Evolutionary conservation across 2,888 invertebrate species (phyloP).

Genomic region (Acanthosepion pharaonis): DNA sequence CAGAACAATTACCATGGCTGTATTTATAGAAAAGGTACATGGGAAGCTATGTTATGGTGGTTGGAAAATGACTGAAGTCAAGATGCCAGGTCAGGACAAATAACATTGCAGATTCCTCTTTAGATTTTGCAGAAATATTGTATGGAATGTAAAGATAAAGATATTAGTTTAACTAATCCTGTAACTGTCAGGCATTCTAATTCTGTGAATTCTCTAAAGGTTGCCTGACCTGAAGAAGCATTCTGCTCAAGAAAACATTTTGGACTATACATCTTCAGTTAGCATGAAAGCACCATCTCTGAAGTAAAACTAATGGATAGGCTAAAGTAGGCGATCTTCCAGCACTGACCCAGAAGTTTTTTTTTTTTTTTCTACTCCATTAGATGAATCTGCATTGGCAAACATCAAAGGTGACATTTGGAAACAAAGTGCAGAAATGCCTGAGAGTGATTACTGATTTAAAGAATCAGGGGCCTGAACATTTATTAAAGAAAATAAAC

Average conservation of each 20-base stretch:
- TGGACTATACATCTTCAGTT: neutral
- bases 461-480: neutral
- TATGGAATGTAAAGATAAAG: neutral
- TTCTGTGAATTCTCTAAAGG: neutral
- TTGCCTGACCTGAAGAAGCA: neutral
- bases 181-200: neutral
- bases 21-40: no score
- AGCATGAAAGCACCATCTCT: neutral
- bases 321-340: neutral
- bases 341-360: neutral
- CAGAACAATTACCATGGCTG: no score
- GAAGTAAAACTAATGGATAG: neutral
- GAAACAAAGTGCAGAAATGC: constrained; percentile 11
- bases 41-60: no score
- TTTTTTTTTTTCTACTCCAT: neutral
- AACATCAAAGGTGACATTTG: neutral
- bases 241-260: neutral
- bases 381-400: neutral
- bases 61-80: no score
- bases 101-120: no score
- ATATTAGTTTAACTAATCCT: neutral
- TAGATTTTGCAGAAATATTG: neutral
- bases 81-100: no score
- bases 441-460: neutral
- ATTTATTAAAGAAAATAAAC: neutral